phyloP scores from a whole-genome alignment of 1,140 invertebrate species.

The Eumeta japonica region DNA sequence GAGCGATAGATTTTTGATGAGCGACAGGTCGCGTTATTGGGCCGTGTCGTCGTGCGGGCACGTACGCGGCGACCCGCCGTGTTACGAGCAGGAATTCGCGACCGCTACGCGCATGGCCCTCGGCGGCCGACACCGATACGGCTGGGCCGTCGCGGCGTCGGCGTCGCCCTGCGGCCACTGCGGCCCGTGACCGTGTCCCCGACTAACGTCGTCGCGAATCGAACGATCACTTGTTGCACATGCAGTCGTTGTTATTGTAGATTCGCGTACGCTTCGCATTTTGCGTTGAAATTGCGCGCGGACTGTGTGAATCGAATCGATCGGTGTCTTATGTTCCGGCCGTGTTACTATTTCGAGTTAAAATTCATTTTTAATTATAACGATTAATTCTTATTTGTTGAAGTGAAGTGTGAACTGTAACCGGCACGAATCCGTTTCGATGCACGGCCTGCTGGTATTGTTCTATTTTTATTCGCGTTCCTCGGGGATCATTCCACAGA shows the following conservation, averaged over 20 bases:
- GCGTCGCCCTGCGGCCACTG: too few relatives aligned
- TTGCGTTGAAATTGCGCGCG: not conserved
- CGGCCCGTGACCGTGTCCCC: not conserved
- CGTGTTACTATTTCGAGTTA: slow-evolving; percentile 2
- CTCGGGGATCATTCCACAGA: not conserved
- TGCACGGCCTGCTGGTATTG: not conserved
- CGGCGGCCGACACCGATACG: not conserved
- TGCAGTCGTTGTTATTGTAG: not conserved
- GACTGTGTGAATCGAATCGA: too few relatives aligned
- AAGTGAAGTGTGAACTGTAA: too few relatives aligned
- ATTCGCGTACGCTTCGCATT: not conserved
- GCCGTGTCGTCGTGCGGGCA: not conserved
- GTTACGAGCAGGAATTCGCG: not conserved
- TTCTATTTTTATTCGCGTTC: not conserved
- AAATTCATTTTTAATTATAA: not conserved
- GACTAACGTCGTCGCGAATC: not conserved
- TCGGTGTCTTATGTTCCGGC: too few relatives aligned
- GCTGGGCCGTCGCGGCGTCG: too few relatives aligned
- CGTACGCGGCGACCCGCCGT: not conserved
- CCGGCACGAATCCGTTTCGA: too few relatives aligned
- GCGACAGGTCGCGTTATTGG: slow-evolving; percentile 1
- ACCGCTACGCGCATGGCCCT: not conserved
- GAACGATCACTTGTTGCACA: not conserved
- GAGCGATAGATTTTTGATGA: not conserved
- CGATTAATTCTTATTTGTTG: too few relatives aligned